These are phyloP conservation scores for Anastrepha obliqua DNA, from an alignment of 1,140 invertebrate genomes.

Conservation along the genomic window DNA sequence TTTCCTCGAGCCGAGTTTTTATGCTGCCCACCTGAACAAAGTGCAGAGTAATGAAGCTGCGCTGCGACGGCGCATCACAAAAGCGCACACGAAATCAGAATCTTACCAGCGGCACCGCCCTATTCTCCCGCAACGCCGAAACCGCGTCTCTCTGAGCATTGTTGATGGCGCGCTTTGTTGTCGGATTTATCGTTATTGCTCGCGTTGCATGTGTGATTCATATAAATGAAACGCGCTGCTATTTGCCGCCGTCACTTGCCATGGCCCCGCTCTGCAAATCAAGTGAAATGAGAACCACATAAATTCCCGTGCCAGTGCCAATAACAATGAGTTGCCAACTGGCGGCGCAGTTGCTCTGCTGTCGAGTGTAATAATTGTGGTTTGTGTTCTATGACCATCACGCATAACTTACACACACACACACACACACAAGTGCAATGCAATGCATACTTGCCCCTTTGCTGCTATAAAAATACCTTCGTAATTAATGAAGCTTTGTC, in stretches of 20 bases:
- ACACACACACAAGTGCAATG: neutral
- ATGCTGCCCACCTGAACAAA: neutral
- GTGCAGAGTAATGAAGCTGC: neutral
- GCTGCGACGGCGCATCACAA: neutral
- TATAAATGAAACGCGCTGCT: neutral
- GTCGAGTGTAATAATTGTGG: neutral
- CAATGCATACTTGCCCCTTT: neutral
- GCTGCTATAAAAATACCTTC: slow-evolving; percentile 17
- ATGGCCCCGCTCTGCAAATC: neutral
- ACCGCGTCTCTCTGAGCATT: neutral
- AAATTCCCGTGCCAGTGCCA: neutral
- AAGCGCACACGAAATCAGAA: neutral
- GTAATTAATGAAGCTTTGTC: slow-evolving; percentile 42
- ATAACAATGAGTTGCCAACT: neutral
- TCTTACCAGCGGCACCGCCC: neutral
- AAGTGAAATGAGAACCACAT: neutral
- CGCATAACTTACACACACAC: too few relatives aligned
- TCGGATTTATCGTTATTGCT: neutral
- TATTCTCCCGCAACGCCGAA: neutral
- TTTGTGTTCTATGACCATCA: neutral
- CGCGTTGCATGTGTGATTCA: neutral
- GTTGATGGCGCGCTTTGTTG: neutral
- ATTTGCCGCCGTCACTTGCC: neutral
- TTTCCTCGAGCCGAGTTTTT: neutral
- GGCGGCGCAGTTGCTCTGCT: too few relatives aligned